These are phyloP conservation scores for Alectura lathami DNA, from an alignment of 2,113 vertebrate genomes.

Conservation along the genomic window DNA sequence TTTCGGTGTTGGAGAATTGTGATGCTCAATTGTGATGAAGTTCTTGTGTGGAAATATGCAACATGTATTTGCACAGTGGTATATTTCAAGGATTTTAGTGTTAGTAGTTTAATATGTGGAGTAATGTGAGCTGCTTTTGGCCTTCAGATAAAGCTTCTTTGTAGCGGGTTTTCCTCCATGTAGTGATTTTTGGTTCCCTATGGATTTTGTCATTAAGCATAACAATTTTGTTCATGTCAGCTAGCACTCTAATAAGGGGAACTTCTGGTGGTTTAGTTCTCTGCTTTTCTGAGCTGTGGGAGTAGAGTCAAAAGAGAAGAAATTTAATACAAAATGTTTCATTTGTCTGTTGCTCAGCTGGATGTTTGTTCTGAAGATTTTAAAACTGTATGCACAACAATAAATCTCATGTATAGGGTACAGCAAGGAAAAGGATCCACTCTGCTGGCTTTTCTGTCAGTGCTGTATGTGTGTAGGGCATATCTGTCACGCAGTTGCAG, in stretches of 20 bases:
- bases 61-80: background rate
- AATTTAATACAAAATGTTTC: background rate
- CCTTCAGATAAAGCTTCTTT: background rate
- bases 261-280: background rate
- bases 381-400: background rate
- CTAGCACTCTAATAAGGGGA: background rate
- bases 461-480: fast-evolving
- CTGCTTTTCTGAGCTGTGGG: background rate
- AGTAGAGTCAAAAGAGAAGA: background rate
- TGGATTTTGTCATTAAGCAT: constrained; percentile 9
- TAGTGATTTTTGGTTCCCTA: background rate
- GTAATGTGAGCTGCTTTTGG: background rate
- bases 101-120: background rate
- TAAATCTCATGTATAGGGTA: background rate
- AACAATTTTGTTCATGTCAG: background rate
- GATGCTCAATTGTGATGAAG: background rate
- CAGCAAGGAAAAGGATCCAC: background rate
- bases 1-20: background rate
- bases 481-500: background rate
- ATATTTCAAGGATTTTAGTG: background rate
- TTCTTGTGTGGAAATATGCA: background rate
- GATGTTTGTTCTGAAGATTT: background rate
- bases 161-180: background rate
- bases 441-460: background rate
- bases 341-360: background rate